Conservation (phyloP, 2,797 vertebrate species). For the Melanotaenia nigrans region DNA sequence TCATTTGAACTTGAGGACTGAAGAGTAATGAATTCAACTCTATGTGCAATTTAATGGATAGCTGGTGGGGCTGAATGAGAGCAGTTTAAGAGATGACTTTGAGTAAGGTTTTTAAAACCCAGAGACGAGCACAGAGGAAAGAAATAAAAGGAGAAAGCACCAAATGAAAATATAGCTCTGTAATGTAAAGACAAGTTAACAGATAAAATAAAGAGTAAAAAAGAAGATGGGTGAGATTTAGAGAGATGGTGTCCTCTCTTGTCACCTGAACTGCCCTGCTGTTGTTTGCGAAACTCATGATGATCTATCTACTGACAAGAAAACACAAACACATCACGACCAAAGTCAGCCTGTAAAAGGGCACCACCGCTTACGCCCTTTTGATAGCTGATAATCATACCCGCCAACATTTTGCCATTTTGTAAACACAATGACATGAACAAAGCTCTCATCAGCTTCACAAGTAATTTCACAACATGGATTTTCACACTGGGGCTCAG, state of each 20-base stretch:
- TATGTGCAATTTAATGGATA: neutral
- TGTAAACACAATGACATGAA: conserved; percentile 38
- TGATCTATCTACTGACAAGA: conserved; percentile 67
- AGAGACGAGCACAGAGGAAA: conserved; percentile 1
- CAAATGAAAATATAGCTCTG: conserved; percentile 12
- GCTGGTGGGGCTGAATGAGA: neutral
- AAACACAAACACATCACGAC: conserved; percentile 71
- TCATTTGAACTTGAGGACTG: neutral
- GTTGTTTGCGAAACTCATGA: conserved; percentile 28
- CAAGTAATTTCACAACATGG: neutral
- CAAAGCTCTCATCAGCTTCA: conserved; percentile 14
- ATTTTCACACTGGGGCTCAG: neutral
- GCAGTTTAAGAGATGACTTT: conserved; percentile 9
- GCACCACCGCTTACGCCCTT: conserved; percentile 61
- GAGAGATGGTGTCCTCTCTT: conserved; percentile 3
- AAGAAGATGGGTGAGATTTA: conserved; percentile 5
- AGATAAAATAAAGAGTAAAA: conserved; percentile 5
- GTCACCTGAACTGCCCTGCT: conserved; percentile 39
- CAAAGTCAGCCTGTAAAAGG: conserved; percentile 59
- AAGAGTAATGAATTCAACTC: neutral
- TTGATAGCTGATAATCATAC: conserved; percentile 63
- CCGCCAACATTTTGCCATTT: conserved; percentile 46
- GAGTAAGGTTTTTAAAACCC: conserved; percentile 1
- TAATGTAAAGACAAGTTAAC: conserved; percentile 14
- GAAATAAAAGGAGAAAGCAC: neutral